These are phyloP conservation scores for Anser cygnoides DNA, from an alignment of 2,113 vertebrate species.

Conservation along the genomic window DNA sequence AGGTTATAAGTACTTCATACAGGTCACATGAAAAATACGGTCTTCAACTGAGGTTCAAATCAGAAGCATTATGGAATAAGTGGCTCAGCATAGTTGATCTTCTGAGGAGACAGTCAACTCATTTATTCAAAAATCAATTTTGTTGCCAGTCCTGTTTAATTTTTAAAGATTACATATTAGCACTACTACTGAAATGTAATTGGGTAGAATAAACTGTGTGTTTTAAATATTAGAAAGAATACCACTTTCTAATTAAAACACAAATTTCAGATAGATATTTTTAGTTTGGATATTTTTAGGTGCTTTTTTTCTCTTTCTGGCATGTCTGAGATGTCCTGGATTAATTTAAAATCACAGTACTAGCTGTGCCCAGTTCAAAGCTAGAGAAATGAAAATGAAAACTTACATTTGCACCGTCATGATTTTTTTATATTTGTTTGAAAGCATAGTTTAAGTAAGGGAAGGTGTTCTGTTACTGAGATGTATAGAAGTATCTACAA, in stretches of 20 bases:
- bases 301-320: slow-evolving; percentile 33
- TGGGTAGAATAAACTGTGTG: neutral
- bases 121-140: neutral
- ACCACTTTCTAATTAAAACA: neutral
- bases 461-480: neutral
- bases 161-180: neutral
- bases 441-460: slow-evolving; percentile 27
- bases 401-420: neutral
- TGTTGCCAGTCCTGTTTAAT: neutral
- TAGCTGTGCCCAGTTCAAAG: slow-evolving; percentile 27
- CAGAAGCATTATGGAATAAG: neutral
- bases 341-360: slow-evolving; percentile 38
- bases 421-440: neutral
- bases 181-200: neutral
- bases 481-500: slow-evolving; percentile 7
- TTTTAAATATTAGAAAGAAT: neutral
- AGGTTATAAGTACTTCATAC: neutral
- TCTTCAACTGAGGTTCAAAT: neutral
- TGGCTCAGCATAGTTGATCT: neutral
- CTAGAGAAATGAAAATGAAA: slow-evolving; percentile 41
- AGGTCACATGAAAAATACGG: neutral
- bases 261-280: neutral
- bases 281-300: neutral
- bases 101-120: neutral
- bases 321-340: slow-evolving; percentile 10